Evolutionary conservation across 2,888 invertebrate genomes (phyloP).

Genomic region (Urechis unicinctus): DNA sequence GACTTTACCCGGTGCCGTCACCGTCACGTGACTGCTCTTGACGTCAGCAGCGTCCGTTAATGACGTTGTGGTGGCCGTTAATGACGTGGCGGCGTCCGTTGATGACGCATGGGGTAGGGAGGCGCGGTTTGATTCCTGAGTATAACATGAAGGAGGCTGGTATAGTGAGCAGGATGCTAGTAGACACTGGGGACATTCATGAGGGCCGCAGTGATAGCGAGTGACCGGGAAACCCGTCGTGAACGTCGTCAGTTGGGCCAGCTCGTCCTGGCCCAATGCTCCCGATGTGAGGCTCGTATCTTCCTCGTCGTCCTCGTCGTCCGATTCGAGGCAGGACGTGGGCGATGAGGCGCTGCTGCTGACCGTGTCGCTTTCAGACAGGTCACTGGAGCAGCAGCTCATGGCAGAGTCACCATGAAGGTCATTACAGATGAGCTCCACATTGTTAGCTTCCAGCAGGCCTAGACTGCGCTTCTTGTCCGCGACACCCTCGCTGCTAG

Average conservation of each 20-base stretch:
- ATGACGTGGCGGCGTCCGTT: neutral
- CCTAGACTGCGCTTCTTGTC: no score
- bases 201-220: constrained; percentile 37
- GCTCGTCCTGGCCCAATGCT: constrained; percentile 24
- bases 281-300: no score
- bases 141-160: neutral
- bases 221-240: constrained; percentile 39
- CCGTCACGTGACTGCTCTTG: neutral
- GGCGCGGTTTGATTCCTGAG: neutral
- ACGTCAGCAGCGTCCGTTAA: neutral
- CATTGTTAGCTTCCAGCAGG: constrained; percentile 24
- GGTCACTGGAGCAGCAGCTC: no score
- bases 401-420: constrained; percentile 19
- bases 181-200: constrained; percentile 40
- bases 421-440: constrained; percentile 46
- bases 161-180: constrained; percentile 13
- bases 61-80: neutral
- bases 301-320: neutral
- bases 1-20: neutral
- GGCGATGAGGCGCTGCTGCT: neutral
- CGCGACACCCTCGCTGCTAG: no score
- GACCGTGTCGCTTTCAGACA: no score
- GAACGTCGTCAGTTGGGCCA: constrained; percentile 35
- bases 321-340: neutral
- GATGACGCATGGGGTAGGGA: neutral